Percentiles rank a stretch among this genome's conserved stretches.
These are phyloP conservation scores for Palythoa grandiflora DNA, from an alignment of 92 coral and sea anemone species.

Conservation along the genomic window DNA sequence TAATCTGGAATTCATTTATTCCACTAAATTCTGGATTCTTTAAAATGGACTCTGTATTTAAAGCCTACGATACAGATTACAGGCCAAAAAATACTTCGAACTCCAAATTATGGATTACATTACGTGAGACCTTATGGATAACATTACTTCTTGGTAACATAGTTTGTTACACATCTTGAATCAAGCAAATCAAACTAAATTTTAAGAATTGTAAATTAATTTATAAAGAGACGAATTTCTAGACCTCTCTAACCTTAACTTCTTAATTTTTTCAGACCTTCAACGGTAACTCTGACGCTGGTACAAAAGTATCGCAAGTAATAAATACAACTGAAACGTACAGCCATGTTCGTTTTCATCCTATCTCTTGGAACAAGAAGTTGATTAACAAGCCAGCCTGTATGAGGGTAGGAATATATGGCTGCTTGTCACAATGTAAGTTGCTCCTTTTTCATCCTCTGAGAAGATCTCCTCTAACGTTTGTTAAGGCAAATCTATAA, in stretches of 20 bases:
- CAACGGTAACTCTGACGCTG: slow-evolving; percentile 40
- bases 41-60: too few species aligned
- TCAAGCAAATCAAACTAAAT: background rate
- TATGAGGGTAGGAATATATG: slow-evolving; percentile 17
- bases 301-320: background rate
- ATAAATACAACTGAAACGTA: slow-evolving; percentile 17
- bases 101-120: background rate
- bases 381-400: slow-evolving; percentile 31
- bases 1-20: too few species aligned
- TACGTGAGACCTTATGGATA: background rate
- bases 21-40: too few species aligned
- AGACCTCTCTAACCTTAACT: too few species aligned
- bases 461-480: too few species aligned
- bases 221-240: too few species aligned
- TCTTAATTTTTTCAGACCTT: background rate
- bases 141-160: background rate
- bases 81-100: too few species aligned
- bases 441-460: background rate
- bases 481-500: too few species aligned
- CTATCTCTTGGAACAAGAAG: slow-evolving; percentile 28
- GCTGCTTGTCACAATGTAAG: slow-evolving; percentile 15
- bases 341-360: slow-evolving; percentile 22
- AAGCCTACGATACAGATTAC: too few species aligned
- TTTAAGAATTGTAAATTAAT: background rate
- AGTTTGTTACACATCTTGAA: background rate